Percentiles rank a stretch among this genome's conserved stretches.
These are phyloP conservation scores for Sarcophilus harrisii DNA, from an alignment of 2,797 vertebrate genomes.

Conservation along the genomic window DNA sequence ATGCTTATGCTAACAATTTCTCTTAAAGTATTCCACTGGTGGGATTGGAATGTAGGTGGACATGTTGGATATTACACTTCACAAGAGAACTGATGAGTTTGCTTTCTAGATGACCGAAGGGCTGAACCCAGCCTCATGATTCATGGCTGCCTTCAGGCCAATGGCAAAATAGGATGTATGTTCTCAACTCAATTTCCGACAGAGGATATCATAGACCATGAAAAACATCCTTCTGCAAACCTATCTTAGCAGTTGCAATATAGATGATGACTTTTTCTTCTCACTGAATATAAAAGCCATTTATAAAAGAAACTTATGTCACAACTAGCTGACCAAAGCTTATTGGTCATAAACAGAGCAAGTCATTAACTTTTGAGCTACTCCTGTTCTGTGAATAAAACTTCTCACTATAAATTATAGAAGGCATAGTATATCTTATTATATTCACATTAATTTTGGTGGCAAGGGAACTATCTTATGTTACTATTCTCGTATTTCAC, in stretches of 20 bases:
- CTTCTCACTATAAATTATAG: not conserved
- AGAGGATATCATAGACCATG: constrained; percentile 45
- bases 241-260: not conserved
- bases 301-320: not conserved
- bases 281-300: not conserved
- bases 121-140: constrained; percentile 11
- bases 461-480: not conserved
- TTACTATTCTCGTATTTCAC: not conserved
- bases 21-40: not conserved
- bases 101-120: constrained; percentile 48
- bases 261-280: not conserved
- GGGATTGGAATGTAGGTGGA: not conserved
- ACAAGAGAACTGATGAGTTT: constrained; percentile 61
- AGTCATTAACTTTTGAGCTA: not conserved
- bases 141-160: constrained; percentile 57
- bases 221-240: not conserved
- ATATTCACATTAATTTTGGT: not conserved
- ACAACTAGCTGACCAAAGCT: not conserved
- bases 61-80: constrained; percentile 35
- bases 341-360: not conserved
- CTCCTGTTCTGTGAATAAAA: not conserved
- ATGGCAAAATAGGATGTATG: constrained; percentile 51
- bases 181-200: constrained; percentile 62
- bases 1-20: not conserved
- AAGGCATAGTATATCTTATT: not conserved